Conservation (phyloP, 2,113 vertebrate species). For the Alethe diademata region DNA sequence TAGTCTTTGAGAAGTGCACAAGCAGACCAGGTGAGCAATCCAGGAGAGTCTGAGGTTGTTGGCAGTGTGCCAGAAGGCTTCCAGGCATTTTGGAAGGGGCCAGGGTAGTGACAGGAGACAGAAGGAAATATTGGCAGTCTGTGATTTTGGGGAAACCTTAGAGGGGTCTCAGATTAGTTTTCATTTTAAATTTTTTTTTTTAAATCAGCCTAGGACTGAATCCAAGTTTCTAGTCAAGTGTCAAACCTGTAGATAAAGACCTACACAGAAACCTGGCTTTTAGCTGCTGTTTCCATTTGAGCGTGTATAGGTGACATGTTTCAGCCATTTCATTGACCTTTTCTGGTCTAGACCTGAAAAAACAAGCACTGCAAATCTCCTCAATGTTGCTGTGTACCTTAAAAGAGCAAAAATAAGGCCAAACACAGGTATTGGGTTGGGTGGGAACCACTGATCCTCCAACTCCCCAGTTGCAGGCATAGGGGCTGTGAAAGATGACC, state of each 20-base stretch:
- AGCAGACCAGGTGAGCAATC: slow-evolving; percentile 5
- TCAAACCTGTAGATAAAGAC: not conserved
- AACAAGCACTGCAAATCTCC: not conserved
- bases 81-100: not conserved
- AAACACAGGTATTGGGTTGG: not conserved
- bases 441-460: not conserved
- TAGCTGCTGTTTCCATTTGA: not conserved
- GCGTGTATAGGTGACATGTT: not conserved
- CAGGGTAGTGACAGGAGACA: not conserved
- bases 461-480: not conserved
- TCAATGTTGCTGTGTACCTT: not conserved
- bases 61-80: not conserved
- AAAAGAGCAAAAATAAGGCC: not conserved
- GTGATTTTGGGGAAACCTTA: not conserved
- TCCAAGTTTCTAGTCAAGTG: not conserved
- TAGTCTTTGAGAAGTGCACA: not conserved
- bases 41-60: not conserved
- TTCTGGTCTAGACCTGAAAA: not conserved
- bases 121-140: not conserved
- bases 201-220: not conserved
- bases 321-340: not conserved
- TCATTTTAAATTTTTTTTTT: not conserved
- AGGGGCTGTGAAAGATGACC: not conserved
- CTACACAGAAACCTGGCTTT: not conserved
- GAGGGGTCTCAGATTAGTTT: not conserved